Conservation (phyloP, 2,888 invertebrate species). For the Onchidella celtica region DNA sequence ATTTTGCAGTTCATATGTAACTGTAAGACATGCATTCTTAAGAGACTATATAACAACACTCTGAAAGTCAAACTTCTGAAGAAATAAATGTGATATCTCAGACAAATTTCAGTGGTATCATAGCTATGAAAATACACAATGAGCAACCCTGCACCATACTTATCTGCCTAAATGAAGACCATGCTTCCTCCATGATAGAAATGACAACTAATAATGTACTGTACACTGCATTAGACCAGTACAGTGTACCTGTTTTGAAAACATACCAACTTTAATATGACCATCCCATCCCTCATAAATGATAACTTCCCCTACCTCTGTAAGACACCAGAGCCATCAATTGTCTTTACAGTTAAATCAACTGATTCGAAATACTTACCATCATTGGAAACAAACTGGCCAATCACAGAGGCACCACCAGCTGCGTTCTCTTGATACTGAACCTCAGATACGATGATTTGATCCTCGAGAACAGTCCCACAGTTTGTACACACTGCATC, state of each 20-base stretch:
- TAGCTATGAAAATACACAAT: too few relatives aligned
- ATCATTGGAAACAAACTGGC: conserved; percentile 95
- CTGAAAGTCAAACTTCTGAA: too few relatives aligned
- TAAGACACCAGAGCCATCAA: not conserved
- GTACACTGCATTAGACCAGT: too few relatives aligned
- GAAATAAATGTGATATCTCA: too few relatives aligned
- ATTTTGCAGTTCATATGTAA: too few relatives aligned
- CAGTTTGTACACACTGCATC: conserved; percentile 98
- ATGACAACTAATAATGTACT: too few relatives aligned
- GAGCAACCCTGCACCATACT: too few relatives aligned
- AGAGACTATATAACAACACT: too few relatives aligned
- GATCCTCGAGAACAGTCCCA: conserved; percentile 97
- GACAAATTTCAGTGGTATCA: too few relatives aligned
- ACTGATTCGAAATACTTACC: conserved; percentile 84
- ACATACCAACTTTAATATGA: not conserved
- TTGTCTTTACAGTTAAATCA: not conserved
- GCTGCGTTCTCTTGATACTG: conserved; percentile 96
- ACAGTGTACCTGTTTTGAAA: conserved; percentile 22
- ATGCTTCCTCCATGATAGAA: too few relatives aligned
- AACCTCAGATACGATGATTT: conserved; percentile 96
- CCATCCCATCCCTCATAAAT: not conserved
- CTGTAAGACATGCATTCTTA: too few relatives aligned
- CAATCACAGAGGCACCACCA: conserved; percentile 92
- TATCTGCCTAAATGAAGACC: too few relatives aligned
- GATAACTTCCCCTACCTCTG: not conserved